phyloP scores from a whole-genome alignment of 1,140 invertebrate genomes.

The Pectinophora gossypiella region DNA sequence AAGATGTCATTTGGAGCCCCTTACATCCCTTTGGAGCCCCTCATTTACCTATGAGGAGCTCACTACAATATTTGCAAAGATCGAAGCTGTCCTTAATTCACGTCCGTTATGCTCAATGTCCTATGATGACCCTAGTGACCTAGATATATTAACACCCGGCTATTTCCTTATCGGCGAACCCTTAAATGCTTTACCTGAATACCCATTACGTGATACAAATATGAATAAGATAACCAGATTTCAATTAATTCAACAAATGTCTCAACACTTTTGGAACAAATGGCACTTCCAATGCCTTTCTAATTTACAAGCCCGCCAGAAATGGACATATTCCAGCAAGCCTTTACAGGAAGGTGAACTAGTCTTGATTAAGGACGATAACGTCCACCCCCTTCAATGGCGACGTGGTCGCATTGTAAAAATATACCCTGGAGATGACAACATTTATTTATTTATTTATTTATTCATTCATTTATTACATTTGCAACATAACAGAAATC shows the following conservation, averaged over 20 bases:
- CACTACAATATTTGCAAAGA: too few species aligned
- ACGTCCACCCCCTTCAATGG: not conserved
- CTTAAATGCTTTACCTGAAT: not conserved
- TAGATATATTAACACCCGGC: slow-evolving; percentile 1
- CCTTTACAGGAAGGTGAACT: not conserved
- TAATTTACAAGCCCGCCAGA: not conserved
- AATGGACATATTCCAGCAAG: not conserved
- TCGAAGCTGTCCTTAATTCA: too few species aligned
- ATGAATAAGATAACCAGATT: not conserved
- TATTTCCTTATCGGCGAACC: slow-evolving; percentile 4
- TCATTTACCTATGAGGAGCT: too few species aligned
- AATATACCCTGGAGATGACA: not conserved
- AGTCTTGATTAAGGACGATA: not conserved
- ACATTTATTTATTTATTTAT: too few species aligned
- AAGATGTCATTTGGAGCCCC: too few species aligned
- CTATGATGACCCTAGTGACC: slow-evolving; percentile 1
- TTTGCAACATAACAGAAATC: too few species aligned
- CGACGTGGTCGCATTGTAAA: not conserved
- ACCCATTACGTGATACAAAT: not conserved
- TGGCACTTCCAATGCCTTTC: not conserved
- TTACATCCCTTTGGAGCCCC: too few species aligned
- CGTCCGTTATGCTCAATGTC: slow-evolving; percentile 4
- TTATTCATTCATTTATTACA: too few species aligned
- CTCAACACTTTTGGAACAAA: not conserved
- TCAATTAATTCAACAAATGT: not conserved